phyloP scores from a whole-genome alignment of 2,888 invertebrate species.

The Nephrocerus scutellatus region DNA sequence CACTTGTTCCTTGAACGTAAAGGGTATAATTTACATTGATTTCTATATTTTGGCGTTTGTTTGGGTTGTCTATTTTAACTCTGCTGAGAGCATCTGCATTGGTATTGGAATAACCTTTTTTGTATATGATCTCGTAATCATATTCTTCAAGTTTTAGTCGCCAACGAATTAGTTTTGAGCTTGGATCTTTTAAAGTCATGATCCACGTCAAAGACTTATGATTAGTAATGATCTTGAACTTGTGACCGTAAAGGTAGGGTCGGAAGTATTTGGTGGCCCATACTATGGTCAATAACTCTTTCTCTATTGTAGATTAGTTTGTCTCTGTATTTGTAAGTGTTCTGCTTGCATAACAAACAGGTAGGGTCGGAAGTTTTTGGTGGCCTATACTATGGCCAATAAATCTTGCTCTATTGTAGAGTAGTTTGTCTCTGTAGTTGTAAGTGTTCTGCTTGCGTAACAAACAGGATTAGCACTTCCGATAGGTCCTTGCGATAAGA shows the following conservation, averaged over 20 bases:
- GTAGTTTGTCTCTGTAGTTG: constrained; percentile 24
- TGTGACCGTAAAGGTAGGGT: constrained; percentile 33
- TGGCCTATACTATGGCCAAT: constrained; percentile 32
- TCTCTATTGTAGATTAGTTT: constrained; percentile 31
- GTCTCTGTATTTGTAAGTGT: constrained; percentile 22
- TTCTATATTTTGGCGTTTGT: background rate
- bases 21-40: too few relatives aligned
- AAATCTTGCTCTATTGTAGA: constrained; percentile 35
- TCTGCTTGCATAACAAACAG: constrained; percentile 32
- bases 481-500: constrained; percentile 26
- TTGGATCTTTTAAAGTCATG: constrained; percentile 7
- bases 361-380: constrained; percentile 36
- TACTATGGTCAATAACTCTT: constrained; percentile 34
- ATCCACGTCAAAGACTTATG: constrained; percentile 36
- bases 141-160: constrained; percentile 32
- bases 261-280: constrained; percentile 36
- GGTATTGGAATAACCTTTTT: constrained; percentile 16
- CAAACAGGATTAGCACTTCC: constrained; percentile 24
- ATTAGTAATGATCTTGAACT: constrained; percentile 40
- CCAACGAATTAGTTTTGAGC: constrained; percentile 36
- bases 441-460: constrained; percentile 29
- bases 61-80: constrained; percentile 7
- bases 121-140: constrained; percentile 22
- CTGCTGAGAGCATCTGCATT: constrained; percentile 15
- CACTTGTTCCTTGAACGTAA: too few relatives aligned